Evolutionary conservation across 2,797 vertebrate genomes (phyloP).

Genomic region (Craterocephalus amniculus): DNA sequence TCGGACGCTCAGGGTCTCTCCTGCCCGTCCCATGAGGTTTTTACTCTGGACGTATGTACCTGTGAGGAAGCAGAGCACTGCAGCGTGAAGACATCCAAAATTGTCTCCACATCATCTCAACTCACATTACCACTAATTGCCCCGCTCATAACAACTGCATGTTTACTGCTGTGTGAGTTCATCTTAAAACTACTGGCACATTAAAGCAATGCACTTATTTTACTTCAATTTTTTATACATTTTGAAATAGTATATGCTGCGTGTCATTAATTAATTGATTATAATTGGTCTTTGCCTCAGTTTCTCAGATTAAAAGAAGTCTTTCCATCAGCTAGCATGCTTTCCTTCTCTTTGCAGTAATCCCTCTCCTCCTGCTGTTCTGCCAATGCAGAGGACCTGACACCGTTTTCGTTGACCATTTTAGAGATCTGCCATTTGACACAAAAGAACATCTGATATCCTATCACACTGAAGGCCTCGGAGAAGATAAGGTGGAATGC

Average conservation of each 20-base stretch:
- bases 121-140: conserved; percentile 66
- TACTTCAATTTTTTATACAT: neutral
- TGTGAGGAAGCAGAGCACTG: conserved; percentile 63
- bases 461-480: conserved; percentile 91
- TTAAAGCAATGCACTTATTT: neutral
- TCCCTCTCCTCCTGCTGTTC: conserved; percentile 87
- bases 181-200: neutral
- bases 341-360: conserved; percentile 76
- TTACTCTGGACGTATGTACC: conserved; percentile 76
- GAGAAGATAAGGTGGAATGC: conserved; percentile 87
- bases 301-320: neutral
- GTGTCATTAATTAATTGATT: neutral
- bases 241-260: neutral
- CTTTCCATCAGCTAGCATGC: conserved; percentile 4
- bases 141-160: conserved; percentile 60
- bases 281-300: neutral
- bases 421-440: conserved; percentile 82
- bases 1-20: conserved; percentile 72
- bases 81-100: accelerated
- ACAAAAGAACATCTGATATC: conserved; percentile 86
- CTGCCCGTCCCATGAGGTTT: conserved; percentile 65
- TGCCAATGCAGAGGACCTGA: conserved; percentile 83
- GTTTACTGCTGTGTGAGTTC: conserved; percentile 79
- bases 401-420: conserved; percentile 79
- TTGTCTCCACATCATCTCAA: neutral